Percentiles rank a stretch among this genome's conserved stretches.
Conservation (phyloP, 2,797 vertebrate species). For the Novumbra hubbsi region DNA sequence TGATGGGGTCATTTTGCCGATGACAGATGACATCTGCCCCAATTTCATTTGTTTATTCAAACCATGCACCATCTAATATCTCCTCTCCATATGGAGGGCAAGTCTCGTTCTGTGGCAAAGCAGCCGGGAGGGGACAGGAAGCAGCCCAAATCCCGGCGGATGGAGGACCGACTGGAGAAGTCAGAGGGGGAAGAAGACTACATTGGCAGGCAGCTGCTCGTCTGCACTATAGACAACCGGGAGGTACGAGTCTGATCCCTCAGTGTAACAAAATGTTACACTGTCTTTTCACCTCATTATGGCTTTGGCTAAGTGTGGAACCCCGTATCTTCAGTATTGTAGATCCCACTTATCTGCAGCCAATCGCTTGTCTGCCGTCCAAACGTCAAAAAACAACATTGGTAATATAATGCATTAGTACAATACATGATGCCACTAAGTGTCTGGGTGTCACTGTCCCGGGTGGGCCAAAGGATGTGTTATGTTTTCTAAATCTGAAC, state of each 20-base stretch:
- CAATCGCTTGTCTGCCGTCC: no score
- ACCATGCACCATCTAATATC: background rate
- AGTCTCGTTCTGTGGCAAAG: background rate
- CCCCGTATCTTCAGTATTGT: background rate
- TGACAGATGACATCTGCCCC: background rate
- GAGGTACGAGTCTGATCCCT: background rate
- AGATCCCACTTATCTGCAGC: no score
- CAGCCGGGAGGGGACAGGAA: background rate
- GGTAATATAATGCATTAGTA: no score
- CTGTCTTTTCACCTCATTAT: background rate
- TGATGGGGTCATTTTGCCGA: background rate
- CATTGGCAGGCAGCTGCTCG: background rate
- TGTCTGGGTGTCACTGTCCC: no score
- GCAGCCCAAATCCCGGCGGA: background rate
- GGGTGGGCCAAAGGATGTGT: no score
- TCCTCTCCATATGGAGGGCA: background rate
- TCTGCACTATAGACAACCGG: background rate
- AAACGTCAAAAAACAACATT: no score
- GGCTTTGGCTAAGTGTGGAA: background rate
- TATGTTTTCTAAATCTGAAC: no score
- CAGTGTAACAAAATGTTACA: background rate
- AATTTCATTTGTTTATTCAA: background rate
- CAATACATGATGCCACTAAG: no score
- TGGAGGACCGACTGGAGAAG: constrained; percentile 5
- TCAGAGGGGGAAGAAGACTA: background rate